These are phyloP conservation scores for Porphyrio hochstetteri DNA, from an alignment of 2,113 vertebrate genomes.

Conservation along the genomic window DNA sequence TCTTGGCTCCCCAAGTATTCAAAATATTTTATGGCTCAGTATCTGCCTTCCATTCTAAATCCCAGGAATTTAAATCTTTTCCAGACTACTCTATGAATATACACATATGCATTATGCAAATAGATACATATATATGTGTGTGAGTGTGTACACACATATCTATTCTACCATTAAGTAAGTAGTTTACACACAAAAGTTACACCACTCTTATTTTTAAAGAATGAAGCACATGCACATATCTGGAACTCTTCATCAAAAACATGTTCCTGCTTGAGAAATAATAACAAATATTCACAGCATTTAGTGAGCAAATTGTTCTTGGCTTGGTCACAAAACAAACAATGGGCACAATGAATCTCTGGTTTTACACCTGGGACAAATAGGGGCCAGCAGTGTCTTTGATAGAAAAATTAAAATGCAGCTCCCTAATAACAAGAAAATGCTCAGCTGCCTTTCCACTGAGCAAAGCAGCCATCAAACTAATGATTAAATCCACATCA, in stretches of 20 bases:
- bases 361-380: constrained; percentile 38
- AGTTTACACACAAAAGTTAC: background rate
- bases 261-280: background rate
- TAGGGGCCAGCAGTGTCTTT: background rate
- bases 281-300: background rate
- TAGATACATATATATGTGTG: background rate
- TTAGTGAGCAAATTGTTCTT: background rate
- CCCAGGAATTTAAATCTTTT: background rate
- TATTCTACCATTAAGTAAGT: background rate
- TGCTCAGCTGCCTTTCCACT: background rate
- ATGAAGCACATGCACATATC: background rate
- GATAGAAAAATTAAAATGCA: constrained; percentile 47
- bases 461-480: constrained; percentile 51
- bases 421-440: constrained; percentile 25
- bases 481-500: constrained; percentile 54
- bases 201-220: background rate
- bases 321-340: background rate
- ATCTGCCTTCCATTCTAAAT: background rate
- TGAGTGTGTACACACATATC: too few relatives aligned
- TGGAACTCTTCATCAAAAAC: background rate
- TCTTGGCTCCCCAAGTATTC: background rate
- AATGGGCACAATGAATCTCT: background rate
- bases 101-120: background rate
- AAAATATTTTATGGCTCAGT: background rate
- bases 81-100: background rate